These are phyloP conservation scores for Orthosia cruda DNA, from an alignment of 2,888 invertebrate species.

Conservation along the genomic window DNA sequence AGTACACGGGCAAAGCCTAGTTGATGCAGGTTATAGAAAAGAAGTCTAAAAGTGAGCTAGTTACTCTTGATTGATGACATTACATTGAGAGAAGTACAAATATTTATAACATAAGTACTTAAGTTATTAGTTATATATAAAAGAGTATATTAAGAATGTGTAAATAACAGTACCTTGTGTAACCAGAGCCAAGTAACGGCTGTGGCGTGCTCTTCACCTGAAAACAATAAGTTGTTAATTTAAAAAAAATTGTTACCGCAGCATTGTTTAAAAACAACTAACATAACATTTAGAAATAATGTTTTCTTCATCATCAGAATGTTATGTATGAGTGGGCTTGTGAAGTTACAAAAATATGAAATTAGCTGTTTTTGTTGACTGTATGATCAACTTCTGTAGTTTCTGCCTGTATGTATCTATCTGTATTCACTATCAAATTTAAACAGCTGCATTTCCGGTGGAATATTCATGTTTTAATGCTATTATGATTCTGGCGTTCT, in stretches of 20 bases:
- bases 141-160: not conserved
- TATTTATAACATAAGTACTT: not conserved
- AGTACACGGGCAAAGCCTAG: no score
- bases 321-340: not conserved
- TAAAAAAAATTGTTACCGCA: conserved; percentile 29
- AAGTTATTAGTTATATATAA: not conserved
- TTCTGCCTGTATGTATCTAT: no score
- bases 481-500: no score
- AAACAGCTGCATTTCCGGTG: no score
- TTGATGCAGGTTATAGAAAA: no score
- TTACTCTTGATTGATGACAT: no score
- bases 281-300: not conserved
- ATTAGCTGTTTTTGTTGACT: not conserved
- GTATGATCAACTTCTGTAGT: no score
- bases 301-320: not conserved
- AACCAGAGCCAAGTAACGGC: conserved; percentile 99
- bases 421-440: no score
- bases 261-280: not conserved
- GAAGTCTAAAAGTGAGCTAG: no score
- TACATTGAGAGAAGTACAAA: not conserved
- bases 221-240: conserved; percentile 71
- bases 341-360: not conserved
- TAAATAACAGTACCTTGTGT: conserved; percentile 91
- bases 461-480: no score
- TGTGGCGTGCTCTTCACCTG: conserved; percentile 97